Conservation (phyloP, 2,113 vertebrate species). For the Anolis sagrei region DNA sequence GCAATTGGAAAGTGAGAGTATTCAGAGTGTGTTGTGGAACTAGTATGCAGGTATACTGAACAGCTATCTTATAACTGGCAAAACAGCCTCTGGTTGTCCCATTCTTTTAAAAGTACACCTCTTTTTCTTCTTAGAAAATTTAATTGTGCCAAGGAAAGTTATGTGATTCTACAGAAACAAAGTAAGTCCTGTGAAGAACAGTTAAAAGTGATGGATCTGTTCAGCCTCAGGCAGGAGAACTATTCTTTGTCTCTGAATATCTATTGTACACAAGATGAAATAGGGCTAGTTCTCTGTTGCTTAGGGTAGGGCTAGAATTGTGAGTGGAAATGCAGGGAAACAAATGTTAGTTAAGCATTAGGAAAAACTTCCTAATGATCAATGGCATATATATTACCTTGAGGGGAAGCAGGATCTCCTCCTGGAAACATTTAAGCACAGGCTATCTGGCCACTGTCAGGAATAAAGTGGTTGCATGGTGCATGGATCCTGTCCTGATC, state of each 20-base stretch:
- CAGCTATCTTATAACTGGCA: not conserved
- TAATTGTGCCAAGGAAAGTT: not conserved
- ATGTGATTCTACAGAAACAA: not conserved
- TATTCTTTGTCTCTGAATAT: not conserved
- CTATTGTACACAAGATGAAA: not conserved
- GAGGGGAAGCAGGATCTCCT: not conserved
- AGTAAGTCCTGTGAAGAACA: not conserved
- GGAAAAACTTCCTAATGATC: not conserved
- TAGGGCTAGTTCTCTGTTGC: not conserved
- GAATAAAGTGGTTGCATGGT: not conserved
- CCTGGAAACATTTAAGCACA: not conserved
- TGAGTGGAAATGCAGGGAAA: too few relatives aligned
- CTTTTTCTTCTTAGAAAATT: not conserved
- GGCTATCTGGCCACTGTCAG: not conserved
- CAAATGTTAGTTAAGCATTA: not conserved
- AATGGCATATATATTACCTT: not conserved
- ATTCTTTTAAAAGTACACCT: not conserved
- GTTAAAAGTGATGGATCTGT: not conserved
- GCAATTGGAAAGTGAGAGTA: not conserved
- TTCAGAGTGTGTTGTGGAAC: not conserved
- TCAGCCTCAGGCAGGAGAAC: not conserved
- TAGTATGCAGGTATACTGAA: not conserved
- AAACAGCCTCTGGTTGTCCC: constrained; percentile 3
- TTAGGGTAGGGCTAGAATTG: not conserved
- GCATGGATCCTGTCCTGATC: not conserved